Evolutionary conservation across 1,140 invertebrate species (phyloP), one percentile per base, ranked within the genome.

Genomic region (Neotoxoptera formosana): DNA sequence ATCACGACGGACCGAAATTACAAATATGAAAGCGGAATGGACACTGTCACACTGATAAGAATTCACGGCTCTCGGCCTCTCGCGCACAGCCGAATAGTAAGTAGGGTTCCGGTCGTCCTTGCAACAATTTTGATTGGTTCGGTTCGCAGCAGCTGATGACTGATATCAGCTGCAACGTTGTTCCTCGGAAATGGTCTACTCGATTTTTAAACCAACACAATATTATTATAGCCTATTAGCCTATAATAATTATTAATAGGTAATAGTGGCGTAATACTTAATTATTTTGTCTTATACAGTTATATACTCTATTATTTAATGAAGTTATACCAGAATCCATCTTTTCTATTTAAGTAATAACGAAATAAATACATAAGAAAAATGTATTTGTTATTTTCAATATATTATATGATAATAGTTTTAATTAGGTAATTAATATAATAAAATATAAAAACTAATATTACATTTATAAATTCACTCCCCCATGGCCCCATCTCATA

Each of bases 11-110:
- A 91, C 7, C 14, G 6, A 67, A 76, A 34, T n/a, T 30, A 76
- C 60, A 76, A 76, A 60, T 90, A 90, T 47, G 90, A 91, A 91
- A 91, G 56, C 90, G 67, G 36, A 91, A 91, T 47, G 56, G 36
- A 47, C 41, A 91, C 56, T 91, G 87, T 53, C 48, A 53, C n/a
- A 89, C 87, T 89, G 87, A 89, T 89, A 89, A 89, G 48, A 53
- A 88, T 88, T 88, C 30, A n/a, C 45, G 17, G 17, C 30, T 48
- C 17, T 88, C 45, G 45, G 17, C 7, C 30, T 48, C 30, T 88
- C 45, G 45, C 25, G 45, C 30, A 88, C 7, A 34, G 47, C 30
- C 47, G 47, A 48, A 88, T 90, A 67, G 34, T 90, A n/a, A 76
- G 36, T 91, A 45, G 53, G 89, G n/a, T 76, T 76, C 41, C 56